Evolutionary conservation across 2,888 invertebrate species (phyloP).

Genomic region (Parochlus steinenii): DNA sequence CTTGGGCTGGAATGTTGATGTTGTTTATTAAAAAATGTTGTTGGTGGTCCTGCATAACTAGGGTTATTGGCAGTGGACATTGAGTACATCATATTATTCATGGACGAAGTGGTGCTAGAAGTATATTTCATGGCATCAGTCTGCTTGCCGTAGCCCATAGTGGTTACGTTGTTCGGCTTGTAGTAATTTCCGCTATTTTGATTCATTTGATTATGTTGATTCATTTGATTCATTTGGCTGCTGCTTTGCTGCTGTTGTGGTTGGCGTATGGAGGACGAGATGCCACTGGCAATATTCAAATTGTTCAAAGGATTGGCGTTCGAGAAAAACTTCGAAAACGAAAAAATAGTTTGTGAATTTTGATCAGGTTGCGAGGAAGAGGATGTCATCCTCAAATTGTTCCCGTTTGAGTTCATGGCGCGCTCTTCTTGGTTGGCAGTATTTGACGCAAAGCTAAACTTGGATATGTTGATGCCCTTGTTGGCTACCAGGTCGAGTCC

Average conservation of each 20-base stretch:
- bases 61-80: slow-evolving; percentile 7
- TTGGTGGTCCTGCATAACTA: slow-evolving; percentile 3
- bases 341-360: slow-evolving; percentile 11
- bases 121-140: slow-evolving; percentile 1
- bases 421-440: too few species aligned
- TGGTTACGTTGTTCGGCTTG: slow-evolving; percentile 10
- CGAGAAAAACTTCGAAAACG: slow-evolving; percentile 11
- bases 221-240: not conserved
- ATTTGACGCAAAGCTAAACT: slow-evolving; percentile 11
- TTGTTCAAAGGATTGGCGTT: slow-evolving; percentile 12
- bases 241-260: slow-evolving; percentile 8
- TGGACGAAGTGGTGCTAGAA: too few species aligned
- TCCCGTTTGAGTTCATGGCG: slow-evolving; percentile 10
- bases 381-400: slow-evolving; percentile 4
- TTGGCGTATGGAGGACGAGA: slow-evolving; percentile 7
- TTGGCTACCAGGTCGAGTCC: slow-evolving; percentile 60
- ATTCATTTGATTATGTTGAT: not conserved
- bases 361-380: slow-evolving; percentile 4
- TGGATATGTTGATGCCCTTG: slow-evolving; percentile 11
- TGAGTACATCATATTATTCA: too few species aligned
- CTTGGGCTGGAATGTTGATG: slow-evolving; percentile 28
- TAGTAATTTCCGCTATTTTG: slow-evolving; percentile 7
- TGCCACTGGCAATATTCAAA: slow-evolving; percentile 8
- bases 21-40: slow-evolving; percentile 3
- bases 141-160: not conserved